Conservation (phyloP, 1,140 invertebrate genomes). For the Ylistrum balloti region DNA sequence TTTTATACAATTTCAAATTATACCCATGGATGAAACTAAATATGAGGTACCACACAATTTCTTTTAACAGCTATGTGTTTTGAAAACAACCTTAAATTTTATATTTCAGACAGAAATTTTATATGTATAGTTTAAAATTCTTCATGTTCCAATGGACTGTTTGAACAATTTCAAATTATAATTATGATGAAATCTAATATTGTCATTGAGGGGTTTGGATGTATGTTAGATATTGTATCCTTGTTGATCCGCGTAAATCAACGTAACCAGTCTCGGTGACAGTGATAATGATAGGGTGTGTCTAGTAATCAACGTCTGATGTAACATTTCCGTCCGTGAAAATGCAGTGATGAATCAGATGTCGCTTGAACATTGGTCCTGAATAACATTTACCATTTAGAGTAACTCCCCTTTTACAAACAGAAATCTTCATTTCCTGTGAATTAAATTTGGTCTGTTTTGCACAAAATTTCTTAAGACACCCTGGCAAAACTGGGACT, state of each 20-base stretch:
- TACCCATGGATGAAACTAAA: neutral
- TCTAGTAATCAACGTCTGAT: neutral
- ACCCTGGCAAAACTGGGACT: no score
- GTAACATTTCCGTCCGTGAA: neutral
- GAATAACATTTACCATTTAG: neutral
- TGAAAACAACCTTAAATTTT: constrained; percentile 28
- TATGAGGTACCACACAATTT: neutral
- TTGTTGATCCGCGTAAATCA: neutral
- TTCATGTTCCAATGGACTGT: neutral
- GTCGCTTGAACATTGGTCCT: neutral
- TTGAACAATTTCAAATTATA: neutral
- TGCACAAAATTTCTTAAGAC: neutral
- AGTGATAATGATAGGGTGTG: neutral
- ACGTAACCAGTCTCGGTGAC: neutral
- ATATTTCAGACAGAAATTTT: constrained; percentile 6
- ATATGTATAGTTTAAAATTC: no score
- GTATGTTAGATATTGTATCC: neutral
- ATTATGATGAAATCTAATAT: constrained; percentile 21
- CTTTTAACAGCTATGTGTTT: neutral
- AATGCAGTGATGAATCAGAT: constrained; percentile 23
- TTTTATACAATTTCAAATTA: constrained; percentile 5
- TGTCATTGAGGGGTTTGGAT: neutral
- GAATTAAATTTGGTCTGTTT: neutral
- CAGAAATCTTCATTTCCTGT: neutral
- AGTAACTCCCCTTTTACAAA: constrained; percentile 5